These are phyloP conservation scores for Pagrus major DNA, from an alignment of 2,113 vertebrate species.

Conservation along the genomic window DNA sequence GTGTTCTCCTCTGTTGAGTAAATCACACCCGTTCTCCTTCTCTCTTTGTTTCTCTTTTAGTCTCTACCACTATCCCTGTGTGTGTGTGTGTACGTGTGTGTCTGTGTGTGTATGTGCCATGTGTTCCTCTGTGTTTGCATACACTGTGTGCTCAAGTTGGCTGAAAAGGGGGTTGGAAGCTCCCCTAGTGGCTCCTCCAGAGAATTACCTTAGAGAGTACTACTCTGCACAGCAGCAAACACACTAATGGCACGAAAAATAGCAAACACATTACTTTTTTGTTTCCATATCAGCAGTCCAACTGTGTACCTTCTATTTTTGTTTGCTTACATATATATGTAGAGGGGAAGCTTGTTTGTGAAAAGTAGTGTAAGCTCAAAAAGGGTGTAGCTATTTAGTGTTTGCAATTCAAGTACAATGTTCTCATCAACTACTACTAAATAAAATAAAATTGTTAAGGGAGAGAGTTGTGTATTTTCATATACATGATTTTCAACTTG, in stretches of 20 bases:
- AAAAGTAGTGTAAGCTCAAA: constrained; percentile 67
- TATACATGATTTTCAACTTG: constrained; percentile 57
- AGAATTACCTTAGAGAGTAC: constrained; percentile 75
- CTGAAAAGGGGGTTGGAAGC: constrained; percentile 75
- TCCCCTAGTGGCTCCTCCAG: constrained; percentile 83
- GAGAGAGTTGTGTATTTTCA: constrained; percentile 73
- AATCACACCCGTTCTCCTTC: constrained; percentile 39
- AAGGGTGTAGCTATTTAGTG: constrained; percentile 80
- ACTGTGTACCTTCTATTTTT: constrained; percentile 73
- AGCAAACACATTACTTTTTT: constrained; percentile 73
- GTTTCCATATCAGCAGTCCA: constrained; percentile 71
- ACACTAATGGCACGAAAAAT: constrained; percentile 76
- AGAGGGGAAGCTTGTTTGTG: constrained; percentile 69
- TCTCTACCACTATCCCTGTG: constrained; percentile 9
- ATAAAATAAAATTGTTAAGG: constrained; percentile 80
- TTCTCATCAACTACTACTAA: constrained; percentile 80
- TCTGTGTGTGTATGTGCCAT: constrained; percentile 11
- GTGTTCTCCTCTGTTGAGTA: constrained; percentile 29
- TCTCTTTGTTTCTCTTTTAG: constrained; percentile 45
- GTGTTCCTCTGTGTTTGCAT: constrained; percentile 45
- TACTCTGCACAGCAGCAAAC: constrained; percentile 69
- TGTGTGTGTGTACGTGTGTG: constrained; percentile 4
- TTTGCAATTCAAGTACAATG: constrained; percentile 80
- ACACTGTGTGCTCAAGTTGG: constrained; percentile 54
- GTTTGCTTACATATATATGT: constrained; percentile 67